Evolutionary conservation across 2,113 vertebrate species (phyloP).

Genomic region (Rhinichthys klamathensis): DNA sequence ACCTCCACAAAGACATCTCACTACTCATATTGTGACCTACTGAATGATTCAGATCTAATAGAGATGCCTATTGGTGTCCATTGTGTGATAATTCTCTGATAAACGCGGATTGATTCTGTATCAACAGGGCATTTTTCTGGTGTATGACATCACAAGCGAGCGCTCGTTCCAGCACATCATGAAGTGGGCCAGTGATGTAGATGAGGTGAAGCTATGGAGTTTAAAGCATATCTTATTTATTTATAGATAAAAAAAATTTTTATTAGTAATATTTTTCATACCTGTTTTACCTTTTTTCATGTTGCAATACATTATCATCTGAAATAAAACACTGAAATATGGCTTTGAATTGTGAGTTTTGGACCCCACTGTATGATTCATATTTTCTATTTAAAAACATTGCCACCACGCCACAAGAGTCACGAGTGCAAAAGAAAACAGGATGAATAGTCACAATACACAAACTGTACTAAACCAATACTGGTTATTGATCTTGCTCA

Average conservation of each 20-base stretch:
- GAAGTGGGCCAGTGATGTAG: constrained; percentile 98
- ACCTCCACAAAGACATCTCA: neutral
- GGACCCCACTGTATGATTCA: neutral
- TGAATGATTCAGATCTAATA: neutral
- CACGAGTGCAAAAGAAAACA: neutral
- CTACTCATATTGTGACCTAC: neutral
- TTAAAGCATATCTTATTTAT: neutral
- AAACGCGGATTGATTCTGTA: neutral
- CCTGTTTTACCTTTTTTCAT: neutral
- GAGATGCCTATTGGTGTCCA: neutral
- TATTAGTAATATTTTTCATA: too few species aligned
- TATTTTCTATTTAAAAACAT: neutral
- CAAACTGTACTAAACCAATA: neutral
- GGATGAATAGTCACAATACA: neutral
- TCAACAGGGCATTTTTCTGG: constrained; percentile 92
- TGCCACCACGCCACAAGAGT: neutral
- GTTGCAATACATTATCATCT: neutral
- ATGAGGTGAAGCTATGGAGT: constrained; percentile 82
- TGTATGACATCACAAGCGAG: constrained; percentile 96
- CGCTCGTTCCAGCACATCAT: constrained; percentile 98
- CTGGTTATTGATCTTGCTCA: neutral
- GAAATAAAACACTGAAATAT: neutral
- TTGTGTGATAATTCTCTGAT: neutral
- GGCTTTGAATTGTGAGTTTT: neutral
- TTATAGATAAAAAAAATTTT: too few species aligned